Conservation (phyloP, 1,140 invertebrate species). For the Drosophila chauvacae region DNA sequence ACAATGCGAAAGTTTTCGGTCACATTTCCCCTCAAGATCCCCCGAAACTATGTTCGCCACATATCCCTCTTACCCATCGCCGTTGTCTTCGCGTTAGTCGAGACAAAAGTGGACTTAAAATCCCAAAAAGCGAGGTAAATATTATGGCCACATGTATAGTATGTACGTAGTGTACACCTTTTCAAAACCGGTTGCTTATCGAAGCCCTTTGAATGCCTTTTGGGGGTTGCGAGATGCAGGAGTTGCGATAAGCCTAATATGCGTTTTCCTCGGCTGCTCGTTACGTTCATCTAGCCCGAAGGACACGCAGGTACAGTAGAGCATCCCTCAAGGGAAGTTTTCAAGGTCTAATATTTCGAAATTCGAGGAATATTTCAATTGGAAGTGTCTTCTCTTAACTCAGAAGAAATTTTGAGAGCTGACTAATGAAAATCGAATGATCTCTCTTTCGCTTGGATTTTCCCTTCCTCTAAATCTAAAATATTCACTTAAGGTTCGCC, state of each 20-base stretch:
- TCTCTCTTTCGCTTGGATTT: not conserved
- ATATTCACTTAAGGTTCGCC: not conserved
- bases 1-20: slow-evolving; percentile 72
- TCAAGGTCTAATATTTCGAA: not conserved
- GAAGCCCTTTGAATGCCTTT: slow-evolving; percentile 69
- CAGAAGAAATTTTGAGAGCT: not conserved
- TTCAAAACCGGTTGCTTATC: slow-evolving; percentile 64
- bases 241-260: slow-evolving; percentile 71
- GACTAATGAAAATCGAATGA: not conserved
- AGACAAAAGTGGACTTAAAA: slow-evolving; percentile 66
- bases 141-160: slow-evolving; percentile 9
- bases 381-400: not conserved
- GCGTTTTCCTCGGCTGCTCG: slow-evolving; percentile 76
- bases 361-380: not conserved
- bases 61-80: not conserved
- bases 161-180: slow-evolving; percentile 18
- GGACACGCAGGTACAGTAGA: slow-evolving; percentile 26
- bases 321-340: not conserved
- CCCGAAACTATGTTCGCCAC: slow-evolving; percentile 14
- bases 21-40: slow-evolving; percentile 49
- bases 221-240: slow-evolving; percentile 68
- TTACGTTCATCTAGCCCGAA: slow-evolving; percentile 44
- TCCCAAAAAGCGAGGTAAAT: slow-evolving; percentile 54
- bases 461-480: not conserved
- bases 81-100: slow-evolving; percentile 73